These are phyloP conservation scores for Orchesella cincta DNA, from an alignment of 1,140 invertebrate species.

Conservation along the genomic window DNA sequence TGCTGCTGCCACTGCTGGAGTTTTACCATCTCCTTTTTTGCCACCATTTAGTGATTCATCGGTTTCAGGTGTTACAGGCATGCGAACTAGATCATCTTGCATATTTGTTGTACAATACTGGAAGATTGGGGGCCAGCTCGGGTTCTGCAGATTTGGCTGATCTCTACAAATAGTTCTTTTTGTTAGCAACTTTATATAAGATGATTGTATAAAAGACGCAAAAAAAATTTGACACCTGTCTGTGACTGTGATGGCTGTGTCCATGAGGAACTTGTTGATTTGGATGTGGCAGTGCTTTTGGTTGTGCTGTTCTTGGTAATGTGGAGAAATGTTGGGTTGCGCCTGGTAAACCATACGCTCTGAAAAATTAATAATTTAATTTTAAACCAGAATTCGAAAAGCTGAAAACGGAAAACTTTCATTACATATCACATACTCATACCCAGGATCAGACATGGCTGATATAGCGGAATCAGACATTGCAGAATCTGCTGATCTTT, in stretches of 20 bases:
- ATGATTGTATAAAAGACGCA: background rate
- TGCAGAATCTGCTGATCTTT: slow-evolving; percentile 69
- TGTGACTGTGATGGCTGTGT: no score
- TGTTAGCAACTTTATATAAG: no score
- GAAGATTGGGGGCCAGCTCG: slow-evolving; percentile 55
- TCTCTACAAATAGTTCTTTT: no score
- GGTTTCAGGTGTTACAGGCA: slow-evolving; percentile 12
- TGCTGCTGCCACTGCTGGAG: background rate
- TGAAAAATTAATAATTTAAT: background rate
- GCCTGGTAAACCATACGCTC: background rate
- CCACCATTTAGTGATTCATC: background rate
- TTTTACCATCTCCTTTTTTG: slow-evolving; percentile 29
- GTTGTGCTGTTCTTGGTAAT: slow-evolving; percentile 38
- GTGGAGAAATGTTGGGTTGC: slow-evolving; percentile 30
- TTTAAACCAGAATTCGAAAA: background rate
- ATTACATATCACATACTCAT: slow-evolving; percentile 23
- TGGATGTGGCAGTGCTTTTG: slow-evolving; percentile 17
- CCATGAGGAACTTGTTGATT: background rate
- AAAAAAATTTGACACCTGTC: background rate
- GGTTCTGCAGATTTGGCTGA: slow-evolving; percentile 47
- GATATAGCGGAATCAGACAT: slow-evolving; percentile 53
- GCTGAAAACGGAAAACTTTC: background rate
- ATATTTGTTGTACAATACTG: slow-evolving; percentile 72
- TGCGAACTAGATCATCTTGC: slow-evolving; percentile 62
- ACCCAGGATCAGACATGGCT: slow-evolving; percentile 57